These are phyloP conservation scores for Falco columbarius DNA, from an alignment of 2,797 vertebrate species.

Conservation along the genomic window DNA sequence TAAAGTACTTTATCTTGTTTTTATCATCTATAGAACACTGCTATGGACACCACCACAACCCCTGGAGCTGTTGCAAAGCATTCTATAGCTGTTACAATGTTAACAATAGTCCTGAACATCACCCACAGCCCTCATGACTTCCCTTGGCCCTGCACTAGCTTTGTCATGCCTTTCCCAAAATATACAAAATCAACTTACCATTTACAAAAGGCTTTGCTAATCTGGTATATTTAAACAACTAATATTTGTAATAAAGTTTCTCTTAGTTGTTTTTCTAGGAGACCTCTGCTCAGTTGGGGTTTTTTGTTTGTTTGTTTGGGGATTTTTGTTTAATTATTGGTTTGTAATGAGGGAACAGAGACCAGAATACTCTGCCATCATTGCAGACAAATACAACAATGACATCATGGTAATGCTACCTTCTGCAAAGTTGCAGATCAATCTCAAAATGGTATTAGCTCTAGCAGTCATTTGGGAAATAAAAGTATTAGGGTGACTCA, in stretches of 20 bases:
- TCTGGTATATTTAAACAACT: background rate
- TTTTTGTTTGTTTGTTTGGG: background rate
- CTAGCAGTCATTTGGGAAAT: background rate
- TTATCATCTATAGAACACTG: background rate
- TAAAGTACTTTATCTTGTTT: background rate
- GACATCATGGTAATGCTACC: background rate
- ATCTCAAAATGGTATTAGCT: background rate
- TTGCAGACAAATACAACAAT: background rate
- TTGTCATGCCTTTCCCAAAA: background rate
- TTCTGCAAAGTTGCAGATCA: slow-evolving; percentile 4
- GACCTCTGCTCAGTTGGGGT: background rate
- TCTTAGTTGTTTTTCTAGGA: background rate
- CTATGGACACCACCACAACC: background rate
- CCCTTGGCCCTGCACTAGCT: background rate
- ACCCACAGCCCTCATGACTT: background rate
- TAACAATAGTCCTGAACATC: background rate
- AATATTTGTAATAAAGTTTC: background rate
- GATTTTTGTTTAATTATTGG: background rate
- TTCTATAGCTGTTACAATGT: background rate
- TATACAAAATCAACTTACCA: background rate
- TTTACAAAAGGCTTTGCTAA: background rate
- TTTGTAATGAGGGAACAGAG: background rate
- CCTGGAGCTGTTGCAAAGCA: background rate
- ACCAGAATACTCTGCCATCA: background rate
- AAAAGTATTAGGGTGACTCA: slow-evolving; percentile 12